Evolutionary conservation across 2,113 vertebrate genomes (phyloP), one percentile per base, ranked within the genome.

Genomic region (Cryptotis parvus): DNA sequence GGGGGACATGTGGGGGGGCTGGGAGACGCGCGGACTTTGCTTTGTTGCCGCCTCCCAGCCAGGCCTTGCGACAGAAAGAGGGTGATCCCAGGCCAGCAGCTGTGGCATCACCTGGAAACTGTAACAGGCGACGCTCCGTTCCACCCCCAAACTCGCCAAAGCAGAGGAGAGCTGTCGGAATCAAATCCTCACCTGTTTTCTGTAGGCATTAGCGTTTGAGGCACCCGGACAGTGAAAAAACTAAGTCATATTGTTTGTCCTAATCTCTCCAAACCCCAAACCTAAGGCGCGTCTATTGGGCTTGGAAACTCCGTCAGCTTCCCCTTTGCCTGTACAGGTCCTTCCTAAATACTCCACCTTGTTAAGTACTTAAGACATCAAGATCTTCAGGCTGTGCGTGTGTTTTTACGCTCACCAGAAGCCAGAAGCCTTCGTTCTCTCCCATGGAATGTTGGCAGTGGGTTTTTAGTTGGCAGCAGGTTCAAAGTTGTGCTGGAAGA

Each of bases 401-500:
- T 82, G 63, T 84, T 65, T 87, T 70, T 70, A 73, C 45, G 68
- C 63, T 87, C 80, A 41, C 68, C 66, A 33, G 39, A 92, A 73
- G 35, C 70, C 66, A 84, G 83, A 90, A 90, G 72, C 20, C 66
- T 35, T 58, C 58, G 2, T 72, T 72, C 37, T 80, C 72, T 70
- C 84, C 76, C 84, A 76, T 0, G 3, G 45, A 89, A 83, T 83
- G 61, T 68, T 90, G 88, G 79, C 66, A 76, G 79, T 63, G 55
- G 75, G 39, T 81, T 80, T n/a, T 52, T 39, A 68, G 86, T 68
- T 80, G 76, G 80, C 66, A 41, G 68, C 26, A 68, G 45, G 55
- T 75, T 96, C 83, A 35, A 76, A 87, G 63, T 35, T 89, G 65
- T 39, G 45, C 66, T 5, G 35, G 41, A 89, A 83, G 68, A 94